Evolutionary conservation across 2,113 vertebrate genomes (phyloP), one percentile per base, ranked within the genome.

Genomic region (Heliornis fulica): DNA sequence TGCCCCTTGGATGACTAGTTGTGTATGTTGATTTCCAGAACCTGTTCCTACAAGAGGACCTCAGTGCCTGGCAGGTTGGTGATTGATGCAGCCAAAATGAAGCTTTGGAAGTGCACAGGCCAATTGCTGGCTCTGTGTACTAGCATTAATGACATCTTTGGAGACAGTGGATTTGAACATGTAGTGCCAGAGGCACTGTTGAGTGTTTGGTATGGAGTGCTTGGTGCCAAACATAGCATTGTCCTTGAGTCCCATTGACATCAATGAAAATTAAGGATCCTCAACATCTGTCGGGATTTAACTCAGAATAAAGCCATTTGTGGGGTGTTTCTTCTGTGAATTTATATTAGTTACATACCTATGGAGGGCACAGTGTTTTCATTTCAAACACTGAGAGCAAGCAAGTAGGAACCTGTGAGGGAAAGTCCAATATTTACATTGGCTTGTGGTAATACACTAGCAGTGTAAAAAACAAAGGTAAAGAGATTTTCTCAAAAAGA

Each of bases 401-500:
- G 16, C 22, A 64, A 85, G 10, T 15, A 69, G 21, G 25, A 94
- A 70, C 3, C 5, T 70, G 12, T 45, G 41, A 21, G 26, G 4
- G 3, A 72, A 86, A 76, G 23, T 0, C 8, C 21, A 5, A 0
- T 51, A 23, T 75, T 71, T 72, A 56, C 79, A 9, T 45, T 7
- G 32, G 7, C 13, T 16, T 66, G 13, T 15, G 4, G 8, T 40
- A 5, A 29, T 21, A 17, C 46, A 26, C 57, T 64, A 65, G 3
- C 5, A 34, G 7, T 4, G 1, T 28, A 28, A 65, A 89, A 64
- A 72, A 25, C 2, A 60, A 51, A 69, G 7, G 3, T 41, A 18
- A 90, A 71, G 1, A 51, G 6, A 51, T 80, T 72, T 75, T 51
- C 6, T 3, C 17, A 3, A 0, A 0, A 9, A 5, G 78, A 89